A percentile compares a stretch with the other conserved stretches of the same genome.
These are phyloP conservation scores for Sitobion miscanthi DNA, from an alignment of 1,140 invertebrate species.

Conservation along the genomic window DNA sequence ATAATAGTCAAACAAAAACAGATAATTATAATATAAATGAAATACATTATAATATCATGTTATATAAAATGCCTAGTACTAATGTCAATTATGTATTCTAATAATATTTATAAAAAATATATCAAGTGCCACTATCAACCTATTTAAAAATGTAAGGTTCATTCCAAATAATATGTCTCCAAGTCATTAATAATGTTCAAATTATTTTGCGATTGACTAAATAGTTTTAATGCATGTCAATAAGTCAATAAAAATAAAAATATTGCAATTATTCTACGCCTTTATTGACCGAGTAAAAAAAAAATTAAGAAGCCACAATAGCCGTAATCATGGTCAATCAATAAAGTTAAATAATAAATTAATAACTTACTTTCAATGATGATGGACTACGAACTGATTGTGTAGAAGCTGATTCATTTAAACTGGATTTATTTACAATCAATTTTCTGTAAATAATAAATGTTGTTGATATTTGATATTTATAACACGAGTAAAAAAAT, in stretches of 20 bases:
- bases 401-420: neutral
- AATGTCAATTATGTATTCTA: neutral
- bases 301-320: neutral
- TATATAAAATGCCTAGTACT: neutral
- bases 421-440: neutral
- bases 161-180: neutral
- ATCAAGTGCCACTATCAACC: neutral
- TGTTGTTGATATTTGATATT: neutral
- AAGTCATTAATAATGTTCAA: neutral
- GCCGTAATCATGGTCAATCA: neutral
- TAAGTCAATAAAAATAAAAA: neutral
- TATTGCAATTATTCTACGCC: neutral
- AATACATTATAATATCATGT: neutral
- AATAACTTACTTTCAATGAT: slow-evolving; percentile 39
- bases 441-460: slow-evolving; percentile 15
- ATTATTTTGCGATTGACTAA: neutral
- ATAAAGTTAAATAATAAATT: slow-evolving; percentile 11
- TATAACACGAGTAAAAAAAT: neutral
- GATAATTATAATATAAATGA: neutral
- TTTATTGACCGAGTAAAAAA: neutral
- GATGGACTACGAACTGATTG: neutral
- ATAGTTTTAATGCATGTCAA: neutral
- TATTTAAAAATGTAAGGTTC: neutral
- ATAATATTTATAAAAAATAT: neutral
- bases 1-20: no score